Base-by-base conservation (phyloP, 2,888 invertebrate genomes). In the Ectemnius lituratus region DNA sequence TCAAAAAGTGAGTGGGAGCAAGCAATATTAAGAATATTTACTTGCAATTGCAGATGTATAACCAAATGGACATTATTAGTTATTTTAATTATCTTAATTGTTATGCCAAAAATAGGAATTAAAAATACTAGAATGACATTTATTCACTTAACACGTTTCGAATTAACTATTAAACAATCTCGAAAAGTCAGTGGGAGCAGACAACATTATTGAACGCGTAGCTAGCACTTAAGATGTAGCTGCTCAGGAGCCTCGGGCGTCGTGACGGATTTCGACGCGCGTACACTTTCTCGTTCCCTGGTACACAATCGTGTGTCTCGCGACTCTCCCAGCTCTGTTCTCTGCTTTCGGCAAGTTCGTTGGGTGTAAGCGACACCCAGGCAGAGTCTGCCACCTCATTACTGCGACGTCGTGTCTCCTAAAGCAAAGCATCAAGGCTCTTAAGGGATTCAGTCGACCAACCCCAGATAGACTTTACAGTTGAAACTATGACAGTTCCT, bases 311-410 rank as follows among this genome's bases (percentile, higher is more conserved):
- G 8, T 37, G 37, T 37, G 37, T 52, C 16, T 52, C 52, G 2
- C 14, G 52, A 13, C 52, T 14, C 16, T 52, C 37, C 37, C 8
- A 37, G 37, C 47, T 63, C 67, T 58, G 52, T 49, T 63, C 59
- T 49, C 65, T 65, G 65, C 70, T 70, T 74, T 76, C 60, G 76
- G 60, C 62, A 76, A 76, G 62, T 78, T 80, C 62, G 67, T 52
- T 56, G 73, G 60, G 65, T 18, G 69, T 78, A 78, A 81, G 72
- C 78, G 80, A 70, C 72, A 67, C 16, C 49, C 63, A 70, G 64
- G 70, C 67, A 63, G 68, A 60, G 80, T 74, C 80, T 76, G 73
- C 78, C 74, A 72, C 73, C 74, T 82, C 80, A 75, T 82, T 82
- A 80, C 70, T 69, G 68, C 63, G 62, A 66, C 58, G 70, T 58